These are phyloP conservation scores for Aramus guarauna DNA, from an alignment of 2,113 vertebrate genomes.

Conservation along the genomic window DNA sequence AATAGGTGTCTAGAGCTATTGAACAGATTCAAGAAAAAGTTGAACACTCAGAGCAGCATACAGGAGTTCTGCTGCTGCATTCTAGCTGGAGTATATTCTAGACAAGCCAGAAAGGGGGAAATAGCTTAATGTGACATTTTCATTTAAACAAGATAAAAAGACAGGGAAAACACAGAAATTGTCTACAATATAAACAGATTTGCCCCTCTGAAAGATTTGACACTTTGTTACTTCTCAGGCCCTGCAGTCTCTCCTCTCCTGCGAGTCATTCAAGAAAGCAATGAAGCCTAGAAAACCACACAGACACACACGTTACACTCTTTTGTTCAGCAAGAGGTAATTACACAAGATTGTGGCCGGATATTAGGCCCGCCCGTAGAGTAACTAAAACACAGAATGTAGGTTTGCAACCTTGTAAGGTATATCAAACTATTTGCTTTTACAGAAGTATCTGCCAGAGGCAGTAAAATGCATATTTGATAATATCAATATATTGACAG, in stretches of 20 bases:
- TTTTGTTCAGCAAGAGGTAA: slow-evolving; percentile 34
- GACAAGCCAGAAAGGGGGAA: neutral
- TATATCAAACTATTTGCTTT: neutral
- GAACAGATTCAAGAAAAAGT: neutral
- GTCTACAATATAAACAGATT: neutral
- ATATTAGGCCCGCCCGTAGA: neutral
- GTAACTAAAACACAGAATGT: neutral
- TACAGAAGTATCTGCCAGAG: neutral
- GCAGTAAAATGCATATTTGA: neutral
- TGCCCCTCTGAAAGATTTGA: neutral
- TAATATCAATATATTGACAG: neutral
- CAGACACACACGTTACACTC: neutral
- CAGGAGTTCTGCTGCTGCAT: neutral
- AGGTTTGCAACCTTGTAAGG: neutral
- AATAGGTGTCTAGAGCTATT: neutral
- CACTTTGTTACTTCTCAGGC: neutral
- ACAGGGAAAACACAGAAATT: neutral
- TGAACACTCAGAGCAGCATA: neutral
- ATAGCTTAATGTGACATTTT: neutral
- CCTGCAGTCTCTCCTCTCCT: neutral
- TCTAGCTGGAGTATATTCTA: neutral
- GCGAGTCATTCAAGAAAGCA: neutral
- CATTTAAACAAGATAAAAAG: neutral
- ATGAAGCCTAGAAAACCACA: neutral
- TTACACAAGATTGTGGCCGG: neutral